Percentiles rank a stretch among this genome's conserved stretches.
phyloP scores from a whole-genome alignment of 2,113 vertebrate species.

The Thamnophis sirtalis region DNA sequence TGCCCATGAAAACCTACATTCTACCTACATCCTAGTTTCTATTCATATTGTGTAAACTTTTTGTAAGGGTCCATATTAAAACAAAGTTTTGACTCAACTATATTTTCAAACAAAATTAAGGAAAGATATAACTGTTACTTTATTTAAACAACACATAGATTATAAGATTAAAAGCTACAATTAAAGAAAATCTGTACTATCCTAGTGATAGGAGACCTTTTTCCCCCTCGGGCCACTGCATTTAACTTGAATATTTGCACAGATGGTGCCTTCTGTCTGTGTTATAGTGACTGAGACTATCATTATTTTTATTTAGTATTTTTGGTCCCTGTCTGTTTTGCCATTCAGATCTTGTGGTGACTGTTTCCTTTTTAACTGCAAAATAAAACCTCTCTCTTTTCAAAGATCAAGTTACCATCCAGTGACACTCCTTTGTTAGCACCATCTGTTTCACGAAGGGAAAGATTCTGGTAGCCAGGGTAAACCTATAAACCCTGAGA shows the following conservation, averaged over 20 bases:
- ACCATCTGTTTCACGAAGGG: conserved; percentile 53
- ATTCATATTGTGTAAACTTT: background rate
- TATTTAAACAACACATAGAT: background rate
- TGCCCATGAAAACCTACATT: background rate
- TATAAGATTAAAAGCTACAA: background rate
- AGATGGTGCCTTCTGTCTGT: background rate
- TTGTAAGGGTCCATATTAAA: background rate
- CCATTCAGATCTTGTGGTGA: background rate
- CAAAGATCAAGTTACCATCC: conserved; percentile 60
- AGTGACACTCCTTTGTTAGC: conserved; percentile 55
- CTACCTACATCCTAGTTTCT: background rate
- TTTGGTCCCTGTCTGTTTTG: conserved; percentile 40
- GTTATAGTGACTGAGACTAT: background rate
- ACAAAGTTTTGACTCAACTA: background rate
- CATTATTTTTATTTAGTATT: conserved; percentile 1
- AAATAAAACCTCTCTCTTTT: conserved; percentile 46
- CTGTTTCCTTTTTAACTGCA: conserved; percentile 41
- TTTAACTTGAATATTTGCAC: conserved; percentile 1
- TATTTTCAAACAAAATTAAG: background rate
- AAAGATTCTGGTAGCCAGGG: background rate
- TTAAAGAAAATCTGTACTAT: background rate
- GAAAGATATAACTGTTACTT: background rate
- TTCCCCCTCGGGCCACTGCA: background rate
- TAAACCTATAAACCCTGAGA: conserved; percentile 24
- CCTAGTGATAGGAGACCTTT: background rate